Evolutionary conservation across 2,797 vertebrate species (phyloP).

Genomic region (Acomys russatus): DNA sequence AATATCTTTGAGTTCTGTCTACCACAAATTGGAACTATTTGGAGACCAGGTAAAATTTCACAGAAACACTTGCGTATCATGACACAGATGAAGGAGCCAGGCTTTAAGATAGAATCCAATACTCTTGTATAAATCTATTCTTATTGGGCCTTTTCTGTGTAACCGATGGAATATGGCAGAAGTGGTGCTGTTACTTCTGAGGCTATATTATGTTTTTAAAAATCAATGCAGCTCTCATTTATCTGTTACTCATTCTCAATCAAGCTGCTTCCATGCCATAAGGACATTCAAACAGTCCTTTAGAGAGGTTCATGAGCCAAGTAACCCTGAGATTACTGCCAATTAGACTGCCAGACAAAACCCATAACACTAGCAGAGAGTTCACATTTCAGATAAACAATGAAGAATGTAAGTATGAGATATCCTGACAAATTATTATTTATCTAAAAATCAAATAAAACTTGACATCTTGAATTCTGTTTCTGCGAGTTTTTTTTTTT

Average conservation of each 20-base stretch:
- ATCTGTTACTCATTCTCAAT: neutral
- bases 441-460: slow-evolving; percentile 48
- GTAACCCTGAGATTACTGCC: neutral
- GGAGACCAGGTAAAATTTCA: neutral
- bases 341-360: neutral
- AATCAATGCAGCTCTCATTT: neutral
- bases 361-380: neutral
- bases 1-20: slow-evolving; percentile 48
- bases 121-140: neutral
- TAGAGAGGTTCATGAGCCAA: neutral
- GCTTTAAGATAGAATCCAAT: neutral
- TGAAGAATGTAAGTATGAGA: slow-evolving; percentile 15
- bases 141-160: slow-evolving; percentile 12
- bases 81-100: neutral
- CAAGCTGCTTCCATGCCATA: neutral
- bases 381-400: slow-evolving; percentile 63
- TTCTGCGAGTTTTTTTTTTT: slow-evolving; percentile 33
- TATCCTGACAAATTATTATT: slow-evolving; percentile 34
- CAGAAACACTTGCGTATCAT: neutral
- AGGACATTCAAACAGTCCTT: slow-evolving; percentile 22
- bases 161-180: neutral
- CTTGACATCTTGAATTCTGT: neutral
- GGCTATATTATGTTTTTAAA: slow-evolving; percentile 3
- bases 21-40: slow-evolving; percentile 24
- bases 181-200: slow-evolving; percentile 30